Evolutionary conservation across 2,113 vertebrate species (phyloP).

Genomic region (Collichthys lucidus): DNA sequence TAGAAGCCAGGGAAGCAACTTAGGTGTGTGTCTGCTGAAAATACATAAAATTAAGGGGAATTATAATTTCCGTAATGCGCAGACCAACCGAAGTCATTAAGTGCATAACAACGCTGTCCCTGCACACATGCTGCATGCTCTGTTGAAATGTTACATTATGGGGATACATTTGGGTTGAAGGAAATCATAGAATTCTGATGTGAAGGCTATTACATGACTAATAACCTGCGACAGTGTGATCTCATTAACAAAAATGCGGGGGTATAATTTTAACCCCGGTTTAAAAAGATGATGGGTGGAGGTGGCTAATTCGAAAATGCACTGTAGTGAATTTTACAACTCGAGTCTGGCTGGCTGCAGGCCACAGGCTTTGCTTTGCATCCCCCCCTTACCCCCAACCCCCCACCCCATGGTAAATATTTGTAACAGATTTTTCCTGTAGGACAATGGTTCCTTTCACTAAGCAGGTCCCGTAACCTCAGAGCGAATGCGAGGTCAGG

Average conservation of each 20-base stretch:
- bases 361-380: constrained; percentile 90
- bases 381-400: too few relatives aligned
- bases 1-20: constrained; percentile 39
- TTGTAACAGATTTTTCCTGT: constrained; percentile 97
- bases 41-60: constrained; percentile 52
- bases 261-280: constrained; percentile 92
- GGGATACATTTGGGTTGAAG: constrained; percentile 88
- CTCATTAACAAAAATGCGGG: constrained; percentile 95
- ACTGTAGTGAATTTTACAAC: constrained; percentile 92
- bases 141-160: constrained; percentile 76
- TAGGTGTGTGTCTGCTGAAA: constrained; percentile 31
- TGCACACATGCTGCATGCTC: constrained; percentile 46
- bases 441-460: constrained; percentile 98
- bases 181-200: constrained; percentile 90
- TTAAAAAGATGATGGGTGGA: constrained; percentile 79
- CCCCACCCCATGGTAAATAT: constrained; percentile 93
- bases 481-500: constrained; percentile 91
- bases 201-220: constrained; percentile 90
- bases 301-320: constrained; percentile 94
- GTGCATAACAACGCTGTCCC: constrained; percentile 28
- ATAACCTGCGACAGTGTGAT: constrained; percentile 95
- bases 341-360: constrained; percentile 90
- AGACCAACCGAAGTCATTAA: constrained; percentile 30
- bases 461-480: constrained; percentile 88
- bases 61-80: constrained; percentile 57